phyloP scores from a whole-genome alignment of 2,888 invertebrate genomes.

The Dryococelus australis region DNA sequence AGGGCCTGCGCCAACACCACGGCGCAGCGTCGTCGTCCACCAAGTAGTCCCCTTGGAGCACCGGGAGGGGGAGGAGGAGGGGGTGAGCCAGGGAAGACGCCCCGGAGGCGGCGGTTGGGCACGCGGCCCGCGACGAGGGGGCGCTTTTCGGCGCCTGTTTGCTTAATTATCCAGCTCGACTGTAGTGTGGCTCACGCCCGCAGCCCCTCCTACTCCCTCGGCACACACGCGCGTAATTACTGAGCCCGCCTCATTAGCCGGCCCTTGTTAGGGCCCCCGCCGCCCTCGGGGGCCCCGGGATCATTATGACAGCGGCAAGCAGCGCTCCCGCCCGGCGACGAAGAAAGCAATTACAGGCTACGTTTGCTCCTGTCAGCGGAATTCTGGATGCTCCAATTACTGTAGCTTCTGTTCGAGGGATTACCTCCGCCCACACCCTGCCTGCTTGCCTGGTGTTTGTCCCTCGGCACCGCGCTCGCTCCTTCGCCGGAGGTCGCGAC shows the following conservation, averaged over 20 bases:
- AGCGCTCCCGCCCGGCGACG: background rate
- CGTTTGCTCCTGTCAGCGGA: constrained; percentile 12
- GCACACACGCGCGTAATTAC: constrained; percentile 41
- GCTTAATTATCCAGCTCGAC: constrained; percentile 44
- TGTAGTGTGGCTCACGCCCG: constrained; percentile 41
- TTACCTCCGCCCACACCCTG: background rate
- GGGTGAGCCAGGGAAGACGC: too few relatives aligned
- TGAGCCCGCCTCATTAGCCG: constrained; percentile 20
- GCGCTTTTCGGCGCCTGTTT: constrained; percentile 42
- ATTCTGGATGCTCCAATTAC: constrained; percentile 10
- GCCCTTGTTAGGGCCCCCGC: background rate
- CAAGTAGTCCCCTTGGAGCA: too few relatives aligned
- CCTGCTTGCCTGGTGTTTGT: background rate
- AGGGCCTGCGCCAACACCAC: too few relatives aligned
- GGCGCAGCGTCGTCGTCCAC: too few relatives aligned
- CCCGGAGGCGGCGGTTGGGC: background rate
- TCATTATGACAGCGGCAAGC: background rate
- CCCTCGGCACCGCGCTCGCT: background rate
- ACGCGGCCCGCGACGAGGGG: constrained; percentile 11
- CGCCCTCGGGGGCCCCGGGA: background rate
- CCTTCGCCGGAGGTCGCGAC: background rate
- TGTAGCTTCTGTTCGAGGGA: constrained; percentile 11
- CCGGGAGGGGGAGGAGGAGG: too few relatives aligned
- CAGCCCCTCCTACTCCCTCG: constrained; percentile 1
- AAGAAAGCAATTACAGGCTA: constrained; percentile 33